Evolutionary conservation across 2,888 invertebrate genomes (phyloP), one percentile per base, ranked within the genome.

Genomic region (Parnassius mnemosyne): DNA sequence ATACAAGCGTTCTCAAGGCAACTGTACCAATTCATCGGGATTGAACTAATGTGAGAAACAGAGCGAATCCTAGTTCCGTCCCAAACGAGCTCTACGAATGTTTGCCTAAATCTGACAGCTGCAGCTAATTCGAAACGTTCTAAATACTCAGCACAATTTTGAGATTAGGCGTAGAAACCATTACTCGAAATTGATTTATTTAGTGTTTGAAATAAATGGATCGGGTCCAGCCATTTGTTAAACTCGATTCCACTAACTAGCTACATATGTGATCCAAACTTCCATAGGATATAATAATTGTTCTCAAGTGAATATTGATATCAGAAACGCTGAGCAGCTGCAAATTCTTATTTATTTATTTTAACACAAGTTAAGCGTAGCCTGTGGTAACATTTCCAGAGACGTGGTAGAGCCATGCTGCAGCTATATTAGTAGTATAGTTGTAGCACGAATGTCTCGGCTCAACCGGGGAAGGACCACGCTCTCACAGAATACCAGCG

Each of bases 1-100:
- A 65, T 69, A 72, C 73, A 66, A 74, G 66, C 69, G 66, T 74
- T 74, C 70, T 74, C 73, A 68, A 72, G 73, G 76, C 78, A 75
- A 79, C 74, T 76, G 80, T 72, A 71, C 74, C 79, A 78, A 82
- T 83, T 84, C 82, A 84, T 80, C 72, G 78, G 77, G 75, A 83
- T 78, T 79, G 83, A 81, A 84, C 79, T 89, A 87, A 87, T 84
- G 82, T 79, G 87, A 82, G 87, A 79, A 85, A 83, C 82, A 77
- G 77, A 83, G 78, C 79, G 77, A 68, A 73, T 75, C 73, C 73
- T 65, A 76, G 73, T 74, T 76, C 72, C 74, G 70, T 68, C 67
- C 70, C 75, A 79, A 84, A 79, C 81, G 78, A 77, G 77, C 73
- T 67, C 67, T 68, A 77, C 78, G 73, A 81, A 77, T 80, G 82